Conservation (phyloP, 2,113 vertebrate species). For the Etia nguti region DNA sequence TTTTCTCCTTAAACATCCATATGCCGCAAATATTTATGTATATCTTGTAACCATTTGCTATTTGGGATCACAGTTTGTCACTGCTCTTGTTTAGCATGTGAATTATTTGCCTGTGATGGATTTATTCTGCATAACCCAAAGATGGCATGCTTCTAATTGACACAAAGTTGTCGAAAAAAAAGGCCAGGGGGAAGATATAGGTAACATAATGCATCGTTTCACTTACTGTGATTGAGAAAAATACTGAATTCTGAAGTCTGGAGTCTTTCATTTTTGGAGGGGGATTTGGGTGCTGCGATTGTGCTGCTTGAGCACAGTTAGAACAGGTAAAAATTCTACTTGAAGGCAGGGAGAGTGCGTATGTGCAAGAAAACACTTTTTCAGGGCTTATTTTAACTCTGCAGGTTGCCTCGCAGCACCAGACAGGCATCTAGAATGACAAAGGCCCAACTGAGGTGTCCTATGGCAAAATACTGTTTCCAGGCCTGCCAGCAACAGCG, state of each 20-base stretch:
- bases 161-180: background rate
- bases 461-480: background rate
- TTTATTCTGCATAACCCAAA: background rate
- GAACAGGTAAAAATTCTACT: background rate
- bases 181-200: background rate
- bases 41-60: background rate
- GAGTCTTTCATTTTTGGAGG: background rate
- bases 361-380: background rate
- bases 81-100: background rate
- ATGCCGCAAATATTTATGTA: background rate
- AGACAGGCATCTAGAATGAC: background rate
- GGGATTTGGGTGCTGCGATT: background rate
- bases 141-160: background rate
- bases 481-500: background rate
- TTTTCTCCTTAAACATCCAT: background rate
- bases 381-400: background rate
- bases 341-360: background rate
- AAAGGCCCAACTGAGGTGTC: background rate
- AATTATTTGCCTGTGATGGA: background rate
- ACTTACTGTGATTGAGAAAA: background rate
- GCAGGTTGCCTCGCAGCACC: background rate
- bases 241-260: background rate
- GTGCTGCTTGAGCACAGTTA: background rate
- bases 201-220: background rate
- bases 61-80: background rate